These are phyloP conservation scores for Rhinella marina DNA, from an alignment of 2,797 vertebrate genomes.

Conservation along the genomic window DNA sequence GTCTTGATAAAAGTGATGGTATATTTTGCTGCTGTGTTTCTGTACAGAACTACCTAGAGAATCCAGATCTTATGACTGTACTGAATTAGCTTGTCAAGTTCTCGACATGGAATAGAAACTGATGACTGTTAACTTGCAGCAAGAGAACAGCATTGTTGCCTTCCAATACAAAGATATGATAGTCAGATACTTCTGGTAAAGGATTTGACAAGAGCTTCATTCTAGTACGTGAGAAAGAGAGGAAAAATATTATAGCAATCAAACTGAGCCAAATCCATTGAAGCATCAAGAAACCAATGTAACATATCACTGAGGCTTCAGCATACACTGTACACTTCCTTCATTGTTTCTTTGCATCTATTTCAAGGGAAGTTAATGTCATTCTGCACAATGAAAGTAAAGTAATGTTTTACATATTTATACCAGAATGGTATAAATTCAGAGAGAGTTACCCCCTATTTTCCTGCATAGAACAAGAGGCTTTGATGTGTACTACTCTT, in stretches of 20 bases:
- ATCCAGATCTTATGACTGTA: slow-evolving; percentile 42
- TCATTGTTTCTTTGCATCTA: background rate
- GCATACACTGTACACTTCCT: slow-evolving; percentile 3
- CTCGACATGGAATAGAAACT: slow-evolving; percentile 39
- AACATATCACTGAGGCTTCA: slow-evolving; percentile 19
- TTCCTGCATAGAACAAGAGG: background rate
- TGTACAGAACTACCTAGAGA: slow-evolving; percentile 34
- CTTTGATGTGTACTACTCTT: background rate
- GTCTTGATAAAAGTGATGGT: slow-evolving; percentile 37
- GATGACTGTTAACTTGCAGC: slow-evolving; percentile 51
- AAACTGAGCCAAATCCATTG: slow-evolving; percentile 12
- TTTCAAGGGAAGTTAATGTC: background rate
- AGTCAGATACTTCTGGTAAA: slow-evolving; percentile 39
- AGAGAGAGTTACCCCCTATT: background rate
- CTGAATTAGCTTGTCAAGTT: slow-evolving; percentile 59
- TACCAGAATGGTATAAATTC: background rate
- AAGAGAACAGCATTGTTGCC: slow-evolving; percentile 48
- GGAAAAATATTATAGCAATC: slow-evolving; percentile 25
- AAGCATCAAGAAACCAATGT: slow-evolving; percentile 34
- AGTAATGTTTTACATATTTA: background rate
- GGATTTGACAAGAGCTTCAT: slow-evolving; percentile 51
- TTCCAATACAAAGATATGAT: slow-evolving; percentile 34
- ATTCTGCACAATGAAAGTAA: background rate
- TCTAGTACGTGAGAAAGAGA: background rate
- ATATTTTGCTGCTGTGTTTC: slow-evolving; percentile 26